These are phyloP conservation scores for Ameiurus melas DNA, from an alignment of 2,113 vertebrate genomes.

Conservation along the genomic window DNA sequence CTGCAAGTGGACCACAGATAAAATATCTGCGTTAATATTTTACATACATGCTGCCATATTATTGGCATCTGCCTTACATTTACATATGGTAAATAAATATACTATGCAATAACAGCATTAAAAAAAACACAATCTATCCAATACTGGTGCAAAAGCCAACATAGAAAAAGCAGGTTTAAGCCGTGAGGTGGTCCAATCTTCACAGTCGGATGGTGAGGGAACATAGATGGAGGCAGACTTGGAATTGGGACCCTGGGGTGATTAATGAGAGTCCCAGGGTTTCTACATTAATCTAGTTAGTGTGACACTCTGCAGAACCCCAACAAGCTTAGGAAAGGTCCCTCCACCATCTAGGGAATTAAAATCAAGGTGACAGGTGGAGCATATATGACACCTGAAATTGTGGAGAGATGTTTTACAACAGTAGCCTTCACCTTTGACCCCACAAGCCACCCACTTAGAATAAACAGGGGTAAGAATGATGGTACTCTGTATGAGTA, in stretches of 20 bases:
- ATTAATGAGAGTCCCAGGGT: constrained; percentile 41
- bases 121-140: neutral
- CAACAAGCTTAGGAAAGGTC: neutral
- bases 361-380: constrained; percentile 35
- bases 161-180: neutral
- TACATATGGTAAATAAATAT: neutral
- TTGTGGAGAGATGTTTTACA: constrained; percentile 36
- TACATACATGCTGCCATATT: neutral
- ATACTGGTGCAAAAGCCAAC: neutral
- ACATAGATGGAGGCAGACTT: constrained; percentile 8
- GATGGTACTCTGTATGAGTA: neutral
- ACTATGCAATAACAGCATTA: neutral
- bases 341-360: constrained; percentile 16
- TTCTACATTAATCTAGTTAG: constrained; percentile 52
- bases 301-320: constrained; percentile 36
- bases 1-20: neutral
- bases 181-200: neutral
- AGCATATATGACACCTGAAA: constrained; percentile 36
- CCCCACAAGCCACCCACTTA: neutral
- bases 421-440: constrained; percentile 38
- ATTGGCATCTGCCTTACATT: neutral
- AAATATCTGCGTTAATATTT: no score
- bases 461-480: constrained; percentile 2
- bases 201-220: neutral
- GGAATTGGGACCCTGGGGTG: constrained; percentile 18